Evolutionary conservation across 2,113 vertebrate genomes (phyloP).

Genomic region (Rhabdornis inornatus): DNA sequence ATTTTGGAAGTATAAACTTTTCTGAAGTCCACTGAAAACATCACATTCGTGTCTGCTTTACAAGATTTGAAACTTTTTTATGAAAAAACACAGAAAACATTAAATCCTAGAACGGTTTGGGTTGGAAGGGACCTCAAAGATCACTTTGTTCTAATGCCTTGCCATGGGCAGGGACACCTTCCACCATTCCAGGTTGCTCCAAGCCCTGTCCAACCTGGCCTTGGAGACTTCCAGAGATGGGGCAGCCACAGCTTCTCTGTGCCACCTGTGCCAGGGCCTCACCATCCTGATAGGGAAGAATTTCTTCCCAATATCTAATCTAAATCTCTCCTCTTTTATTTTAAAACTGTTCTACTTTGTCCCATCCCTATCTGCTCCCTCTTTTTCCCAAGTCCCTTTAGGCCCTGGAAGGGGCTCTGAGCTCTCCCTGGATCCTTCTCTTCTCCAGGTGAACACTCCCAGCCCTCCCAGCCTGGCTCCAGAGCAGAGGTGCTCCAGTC

Average conservation of each 20-base stretch:
- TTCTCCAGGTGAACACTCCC: background rate
- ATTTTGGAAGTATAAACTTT: background rate
- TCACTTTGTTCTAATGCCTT: background rate
- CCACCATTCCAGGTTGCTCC: accelerated
- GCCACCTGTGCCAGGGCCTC: background rate
- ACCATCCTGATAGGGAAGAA: accelerated
- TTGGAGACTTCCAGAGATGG: background rate
- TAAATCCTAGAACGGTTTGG: background rate
- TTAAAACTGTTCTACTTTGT: background rate
- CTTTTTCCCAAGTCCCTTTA: background rate
- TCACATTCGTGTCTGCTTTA: background rate
- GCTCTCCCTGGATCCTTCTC: background rate
- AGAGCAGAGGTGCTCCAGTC: background rate
- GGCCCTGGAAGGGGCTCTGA: background rate
- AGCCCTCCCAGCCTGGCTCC: background rate
- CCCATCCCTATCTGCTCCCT: background rate
- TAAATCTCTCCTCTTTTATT: background rate
- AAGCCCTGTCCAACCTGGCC: accelerated
- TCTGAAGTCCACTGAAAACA: background rate
- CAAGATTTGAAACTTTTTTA: background rate
- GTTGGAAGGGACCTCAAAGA: background rate
- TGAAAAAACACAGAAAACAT: background rate
- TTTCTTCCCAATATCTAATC: background rate
- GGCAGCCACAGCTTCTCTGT: background rate
- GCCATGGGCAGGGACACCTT: background rate